These are phyloP conservation scores for Trissoscelio sp. DNA, from an alignment of 2,888 invertebrate species.

Conservation along the genomic window DNA sequence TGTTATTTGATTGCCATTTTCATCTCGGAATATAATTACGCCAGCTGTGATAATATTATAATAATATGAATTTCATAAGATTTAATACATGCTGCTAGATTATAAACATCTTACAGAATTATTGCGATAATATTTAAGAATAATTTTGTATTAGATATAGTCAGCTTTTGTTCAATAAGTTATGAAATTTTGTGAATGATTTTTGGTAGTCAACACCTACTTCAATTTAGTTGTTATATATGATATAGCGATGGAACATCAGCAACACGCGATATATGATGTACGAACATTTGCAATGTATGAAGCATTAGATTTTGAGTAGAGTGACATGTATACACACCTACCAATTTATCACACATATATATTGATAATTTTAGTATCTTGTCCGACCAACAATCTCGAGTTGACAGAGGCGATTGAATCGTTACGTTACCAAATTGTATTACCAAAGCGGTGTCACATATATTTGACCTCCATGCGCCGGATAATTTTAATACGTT, in stretches of 20 bases:
- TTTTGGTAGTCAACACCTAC: slow-evolving; percentile 9
- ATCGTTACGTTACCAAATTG: slow-evolving; percentile 44
- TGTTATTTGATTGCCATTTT: slow-evolving; percentile 27
- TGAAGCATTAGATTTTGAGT: slow-evolving; percentile 44
- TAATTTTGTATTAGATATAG: no score
- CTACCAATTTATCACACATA: slow-evolving; percentile 32
- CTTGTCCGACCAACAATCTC: slow-evolving; percentile 28
- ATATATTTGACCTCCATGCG: slow-evolving; percentile 22
- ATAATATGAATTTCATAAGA: slow-evolving; percentile 8
- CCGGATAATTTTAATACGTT: slow-evolving; percentile 17
- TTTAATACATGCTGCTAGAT: not conserved
- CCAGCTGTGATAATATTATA: slow-evolving; percentile 15
- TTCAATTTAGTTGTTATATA: slow-evolving; percentile 7
- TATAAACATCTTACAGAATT: no score
- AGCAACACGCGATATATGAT: slow-evolving; percentile 23
- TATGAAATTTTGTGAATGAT: not conserved
- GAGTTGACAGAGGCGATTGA: slow-evolving; percentile 35
- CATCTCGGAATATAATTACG: slow-evolving; percentile 23
- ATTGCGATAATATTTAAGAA: no score
- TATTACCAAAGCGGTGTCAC: slow-evolving; percentile 39
- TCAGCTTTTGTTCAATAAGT: no score
- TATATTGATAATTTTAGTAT: slow-evolving; percentile 44
- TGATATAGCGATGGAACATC: slow-evolving; percentile 7
- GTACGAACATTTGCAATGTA: slow-evolving; percentile 39
- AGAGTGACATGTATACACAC: slow-evolving; percentile 28